phyloP scores from a whole-genome alignment of 1,140 invertebrate genomes.

The Ganaspis sp. region DNA sequence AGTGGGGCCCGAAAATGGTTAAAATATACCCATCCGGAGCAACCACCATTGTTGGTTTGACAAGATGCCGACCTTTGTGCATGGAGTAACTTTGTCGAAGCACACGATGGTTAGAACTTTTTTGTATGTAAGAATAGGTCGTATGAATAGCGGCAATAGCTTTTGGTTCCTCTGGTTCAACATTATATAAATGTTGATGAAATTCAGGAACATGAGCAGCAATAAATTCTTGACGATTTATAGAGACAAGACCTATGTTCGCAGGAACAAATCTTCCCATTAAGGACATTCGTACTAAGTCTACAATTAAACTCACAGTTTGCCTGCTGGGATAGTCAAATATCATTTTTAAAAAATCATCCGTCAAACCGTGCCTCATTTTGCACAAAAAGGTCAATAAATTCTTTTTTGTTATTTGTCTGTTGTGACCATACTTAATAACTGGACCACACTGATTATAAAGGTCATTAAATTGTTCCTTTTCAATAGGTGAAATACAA shows the following conservation, averaged over 20 bases:
- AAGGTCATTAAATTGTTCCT: conserved; percentile 14
- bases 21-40: conserved; percentile 44
- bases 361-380: not conserved
- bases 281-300: not conserved
- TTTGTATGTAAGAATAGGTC: not conserved
- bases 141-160: not conserved
- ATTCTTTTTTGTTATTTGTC: not conserved
- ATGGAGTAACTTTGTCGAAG: conserved; percentile 31
- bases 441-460: not conserved
- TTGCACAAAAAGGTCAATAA: not conserved
- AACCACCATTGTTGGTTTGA: conserved; percentile 40
- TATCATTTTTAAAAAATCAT: not conserved
- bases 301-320: not conserved
- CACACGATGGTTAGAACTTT: conserved; percentile 21
- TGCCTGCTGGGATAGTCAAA: not conserved
- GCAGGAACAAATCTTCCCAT: not conserved
- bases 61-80: conserved; percentile 36
- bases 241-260: not conserved
- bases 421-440: not conserved
- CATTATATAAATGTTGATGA: not conserved
- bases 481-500: not conserved
- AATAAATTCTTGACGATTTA: not conserved
- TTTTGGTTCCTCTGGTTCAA: not conserved
- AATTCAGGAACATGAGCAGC: not conserved
- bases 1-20: conserved; percentile 13